Evolutionary conservation across 2,888 invertebrate species (phyloP).

Genomic region (Dastarcus helophoroides): DNA sequence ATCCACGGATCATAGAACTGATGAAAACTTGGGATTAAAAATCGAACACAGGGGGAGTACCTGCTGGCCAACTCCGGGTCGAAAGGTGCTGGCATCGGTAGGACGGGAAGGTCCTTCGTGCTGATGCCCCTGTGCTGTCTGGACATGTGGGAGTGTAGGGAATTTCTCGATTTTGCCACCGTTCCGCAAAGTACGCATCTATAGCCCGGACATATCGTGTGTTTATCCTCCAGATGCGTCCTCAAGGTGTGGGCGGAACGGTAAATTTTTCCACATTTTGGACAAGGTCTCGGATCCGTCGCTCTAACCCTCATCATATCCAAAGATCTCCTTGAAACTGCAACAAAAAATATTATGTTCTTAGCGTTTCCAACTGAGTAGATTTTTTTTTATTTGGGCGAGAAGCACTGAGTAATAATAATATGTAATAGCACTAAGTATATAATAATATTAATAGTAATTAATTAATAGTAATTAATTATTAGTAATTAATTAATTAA

Average conservation of each 20-base stretch:
- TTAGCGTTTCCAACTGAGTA: not conserved
- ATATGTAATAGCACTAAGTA: too few relatives aligned
- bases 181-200: slow-evolving; percentile 86
- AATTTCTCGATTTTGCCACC: slow-evolving; percentile 85
- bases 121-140: slow-evolving; percentile 87
- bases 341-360: slow-evolving; percentile 18
- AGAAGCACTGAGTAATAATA: too few relatives aligned
- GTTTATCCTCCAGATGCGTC: slow-evolving; percentile 87
- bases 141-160: slow-evolving; percentile 88
- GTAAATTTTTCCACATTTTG: slow-evolving; percentile 88
- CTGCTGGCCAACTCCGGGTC: slow-evolving; percentile 80
- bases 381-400: too few relatives aligned
- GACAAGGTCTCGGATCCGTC: slow-evolving; percentile 84
- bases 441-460: too few relatives aligned
- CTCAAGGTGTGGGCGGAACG: slow-evolving; percentile 82
- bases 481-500: too few relatives aligned
- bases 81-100: slow-evolving; percentile 87
- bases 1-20: not conserved
- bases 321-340: slow-evolving; percentile 66
- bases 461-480: too few relatives aligned
- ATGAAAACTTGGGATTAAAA: not conserved
- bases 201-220: slow-evolving; percentile 86
- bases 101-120: slow-evolving; percentile 82
- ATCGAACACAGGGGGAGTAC: too few relatives aligned
- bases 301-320: slow-evolving; percentile 80